Conservation (phyloP, 2,888 invertebrate genomes). For the Hyalella azteca region DNA sequence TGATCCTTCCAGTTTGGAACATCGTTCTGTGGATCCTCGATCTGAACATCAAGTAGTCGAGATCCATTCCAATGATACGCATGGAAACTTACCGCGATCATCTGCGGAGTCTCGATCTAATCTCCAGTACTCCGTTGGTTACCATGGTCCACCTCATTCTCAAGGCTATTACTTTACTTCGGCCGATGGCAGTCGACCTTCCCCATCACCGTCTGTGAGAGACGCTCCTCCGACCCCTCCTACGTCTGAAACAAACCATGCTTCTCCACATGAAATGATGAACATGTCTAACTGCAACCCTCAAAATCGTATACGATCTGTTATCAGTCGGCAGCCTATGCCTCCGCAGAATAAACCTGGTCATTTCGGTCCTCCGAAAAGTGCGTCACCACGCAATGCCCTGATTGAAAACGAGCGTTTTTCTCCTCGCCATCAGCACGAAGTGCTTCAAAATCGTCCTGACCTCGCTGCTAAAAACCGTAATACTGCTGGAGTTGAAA, state of each 20-base stretch:
- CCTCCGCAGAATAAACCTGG: conserved; percentile 47
- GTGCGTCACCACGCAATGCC: conserved; percentile 45
- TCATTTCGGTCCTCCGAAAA: conserved; percentile 46
- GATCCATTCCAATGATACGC: conserved; percentile 7
- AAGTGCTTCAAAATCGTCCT: conserved; percentile 50
- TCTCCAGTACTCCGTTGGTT: conserved; percentile 32
- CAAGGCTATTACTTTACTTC: conserved; percentile 43
- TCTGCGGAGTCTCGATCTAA: conserved; percentile 39
- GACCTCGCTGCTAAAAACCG: conserved; percentile 46
- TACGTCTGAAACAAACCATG: conserved; percentile 43
- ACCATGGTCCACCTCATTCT: conserved; percentile 40
- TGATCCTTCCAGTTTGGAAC: conserved; percentile 44
- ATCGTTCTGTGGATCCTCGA: conserved; percentile 40
- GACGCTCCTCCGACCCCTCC: conserved; percentile 56
- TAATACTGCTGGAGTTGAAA: neutral
- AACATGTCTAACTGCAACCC: conserved; percentile 5
- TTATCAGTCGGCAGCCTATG: conserved; percentile 47
- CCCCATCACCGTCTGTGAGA: conserved; percentile 50
- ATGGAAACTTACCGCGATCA: neutral
- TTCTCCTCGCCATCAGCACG: conserved; percentile 48
- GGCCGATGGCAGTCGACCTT: conserved; percentile 45
- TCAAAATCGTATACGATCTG: conserved; percentile 41
- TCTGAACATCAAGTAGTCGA: conserved; percentile 37
- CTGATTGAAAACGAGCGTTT: conserved; percentile 47
- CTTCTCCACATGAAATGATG: conserved; percentile 49